These are phyloP conservation scores for Tachuris rubrigastra DNA, from an alignment of 2,113 vertebrate genomes.

Conservation along the genomic window DNA sequence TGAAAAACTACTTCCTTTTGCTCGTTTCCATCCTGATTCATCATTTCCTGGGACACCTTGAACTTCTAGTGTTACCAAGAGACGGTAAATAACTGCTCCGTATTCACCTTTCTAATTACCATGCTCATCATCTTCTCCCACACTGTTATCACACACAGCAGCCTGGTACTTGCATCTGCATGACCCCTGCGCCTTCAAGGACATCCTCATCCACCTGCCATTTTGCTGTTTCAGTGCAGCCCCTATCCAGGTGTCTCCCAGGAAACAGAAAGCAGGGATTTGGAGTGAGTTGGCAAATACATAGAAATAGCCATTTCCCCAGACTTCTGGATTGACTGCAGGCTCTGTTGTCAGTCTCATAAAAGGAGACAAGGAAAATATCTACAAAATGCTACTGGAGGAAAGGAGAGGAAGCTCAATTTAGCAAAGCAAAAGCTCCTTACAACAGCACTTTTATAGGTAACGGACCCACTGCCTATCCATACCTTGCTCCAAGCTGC, in stretches of 20 bases:
- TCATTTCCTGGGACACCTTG: neutral
- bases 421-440: neutral
- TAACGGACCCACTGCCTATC: neutral
- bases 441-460: neutral
- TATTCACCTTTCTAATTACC: neutral
- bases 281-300: neutral
- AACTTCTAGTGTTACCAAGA: neutral
- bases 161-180: neutral
- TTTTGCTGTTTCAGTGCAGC: neutral
- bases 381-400: neutral
- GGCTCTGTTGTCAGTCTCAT: neutral
- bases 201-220: neutral
- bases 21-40: neutral
- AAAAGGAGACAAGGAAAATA: neutral
- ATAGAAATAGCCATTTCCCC: neutral
- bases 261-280: neutral
- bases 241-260: neutral
- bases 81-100: neutral
- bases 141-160: neutral
- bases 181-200: neutral
- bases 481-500: neutral
- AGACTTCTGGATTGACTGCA: neutral
- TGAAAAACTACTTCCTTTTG: neutral
- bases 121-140: neutral
- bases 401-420: neutral